A percentile compares a stretch with the other conserved stretches of the same genome.
Conservation (phyloP, 2,113 vertebrate species). For the Podocnemis expansa region DNA sequence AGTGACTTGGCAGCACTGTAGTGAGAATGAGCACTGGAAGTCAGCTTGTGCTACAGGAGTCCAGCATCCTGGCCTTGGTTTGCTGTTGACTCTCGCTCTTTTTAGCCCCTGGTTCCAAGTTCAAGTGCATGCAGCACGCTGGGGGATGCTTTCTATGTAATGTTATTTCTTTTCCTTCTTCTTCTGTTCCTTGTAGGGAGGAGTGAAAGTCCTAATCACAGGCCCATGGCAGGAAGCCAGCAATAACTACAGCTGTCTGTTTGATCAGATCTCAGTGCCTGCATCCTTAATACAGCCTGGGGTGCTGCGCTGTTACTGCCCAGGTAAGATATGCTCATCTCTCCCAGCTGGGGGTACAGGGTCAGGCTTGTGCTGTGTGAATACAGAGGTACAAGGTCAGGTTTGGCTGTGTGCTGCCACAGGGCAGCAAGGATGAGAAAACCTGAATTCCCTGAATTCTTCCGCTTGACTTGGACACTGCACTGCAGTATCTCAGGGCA, state of each 20-base stretch:
- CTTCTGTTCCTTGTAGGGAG: conserved; percentile 84
- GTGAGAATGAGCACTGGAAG: background rate
- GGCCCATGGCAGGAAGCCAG: conserved; percentile 98
- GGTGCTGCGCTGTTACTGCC: conserved; percentile 98
- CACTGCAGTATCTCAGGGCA: background rate
- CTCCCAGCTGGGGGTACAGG: background rate
- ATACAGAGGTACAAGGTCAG: too few species aligned
- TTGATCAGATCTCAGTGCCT: conserved; percentile 98
- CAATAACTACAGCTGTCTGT: conserved; percentile 97
- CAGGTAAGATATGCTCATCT: conserved; percentile 80
- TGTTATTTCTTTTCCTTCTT: accelerated
- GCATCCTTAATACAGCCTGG: conserved; percentile 98
- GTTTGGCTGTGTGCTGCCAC: too few species aligned
- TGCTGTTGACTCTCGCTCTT: background rate
- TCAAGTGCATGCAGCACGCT: background rate
- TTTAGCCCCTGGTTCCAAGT: background rate
- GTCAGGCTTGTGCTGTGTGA: background rate
- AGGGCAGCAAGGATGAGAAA: background rate
- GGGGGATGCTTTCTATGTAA: background rate
- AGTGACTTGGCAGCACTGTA: background rate
- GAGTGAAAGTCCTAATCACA: conserved; percentile 98
- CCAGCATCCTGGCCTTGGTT: background rate
- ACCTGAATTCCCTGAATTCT: background rate
- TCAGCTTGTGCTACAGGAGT: background rate
- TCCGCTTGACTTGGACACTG: background rate